Conservation (phyloP, 2,888 invertebrate species). For the Phalera bucephala region DNA sequence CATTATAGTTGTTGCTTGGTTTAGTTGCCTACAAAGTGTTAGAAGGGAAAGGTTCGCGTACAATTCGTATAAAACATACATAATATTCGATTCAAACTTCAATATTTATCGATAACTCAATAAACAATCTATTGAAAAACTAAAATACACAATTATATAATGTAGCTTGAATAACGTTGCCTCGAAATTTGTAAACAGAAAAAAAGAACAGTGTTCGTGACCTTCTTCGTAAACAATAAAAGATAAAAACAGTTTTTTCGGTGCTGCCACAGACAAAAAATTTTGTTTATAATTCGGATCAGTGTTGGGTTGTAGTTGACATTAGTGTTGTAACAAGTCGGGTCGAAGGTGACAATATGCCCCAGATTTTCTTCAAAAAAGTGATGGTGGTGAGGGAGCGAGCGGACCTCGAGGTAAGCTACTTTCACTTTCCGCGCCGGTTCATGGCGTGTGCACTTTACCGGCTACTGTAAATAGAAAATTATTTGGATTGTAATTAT, state of each 20-base stretch:
- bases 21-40: conserved; percentile 71
- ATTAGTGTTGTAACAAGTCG: conserved; percentile 27
- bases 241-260: conserved; percentile 1
- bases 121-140: conserved; percentile 5
- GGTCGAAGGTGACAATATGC: conserved; percentile 66
- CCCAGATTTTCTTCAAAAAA: conserved; percentile 81
- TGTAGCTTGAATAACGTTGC: conserved; percentile 3
- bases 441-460: conserved; percentile 34
- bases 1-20: conserved; percentile 68
- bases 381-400: conserved; percentile 77
- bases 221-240: conserved; percentile 23
- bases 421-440: conserved; percentile 71
- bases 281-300: conserved; percentile 8
- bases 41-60: conserved; percentile 67
- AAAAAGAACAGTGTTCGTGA: conserved; percentile 31
- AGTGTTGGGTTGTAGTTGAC: conserved; percentile 8
- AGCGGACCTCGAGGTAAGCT: conserved; percentile 71
- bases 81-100: too few relatives aligned
- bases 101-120: too few relatives aligned
- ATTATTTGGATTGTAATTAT: conserved; percentile 1
- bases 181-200: conserved; percentile 12
- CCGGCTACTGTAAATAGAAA: conserved; percentile 18
- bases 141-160: conserved; percentile 5
- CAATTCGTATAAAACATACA: conserved; percentile 16
- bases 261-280: conserved; percentile 9